Conservation (phyloP, 2,888 invertebrate genomes). For the Philonicus albiceps region DNA sequence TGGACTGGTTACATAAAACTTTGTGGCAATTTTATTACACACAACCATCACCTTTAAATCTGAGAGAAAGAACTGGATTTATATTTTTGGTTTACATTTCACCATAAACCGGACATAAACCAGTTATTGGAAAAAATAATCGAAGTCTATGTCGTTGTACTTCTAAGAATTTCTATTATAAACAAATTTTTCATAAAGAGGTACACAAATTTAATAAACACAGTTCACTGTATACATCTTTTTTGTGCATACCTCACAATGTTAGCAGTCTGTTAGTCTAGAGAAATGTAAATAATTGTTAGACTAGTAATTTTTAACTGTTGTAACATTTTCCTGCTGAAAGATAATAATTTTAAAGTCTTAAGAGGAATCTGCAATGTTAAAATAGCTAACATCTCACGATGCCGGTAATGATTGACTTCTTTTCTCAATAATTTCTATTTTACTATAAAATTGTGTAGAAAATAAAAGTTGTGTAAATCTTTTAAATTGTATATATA, state of each 20-base stretch:
- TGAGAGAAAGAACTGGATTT: neutral
- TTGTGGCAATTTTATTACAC: neutral
- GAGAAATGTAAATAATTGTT: too few relatives aligned
- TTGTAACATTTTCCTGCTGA: neutral
- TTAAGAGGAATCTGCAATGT: too few relatives aligned
- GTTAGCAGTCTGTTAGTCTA: too few relatives aligned
- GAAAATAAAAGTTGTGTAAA: neutral
- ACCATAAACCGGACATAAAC: neutral
- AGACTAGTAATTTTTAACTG: neutral
- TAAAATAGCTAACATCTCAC: neutral
- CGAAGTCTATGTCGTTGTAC: neutral
- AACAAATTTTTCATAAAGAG: neutral
- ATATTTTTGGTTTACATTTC: neutral
- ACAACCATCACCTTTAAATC: neutral
- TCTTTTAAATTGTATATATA: neutral
- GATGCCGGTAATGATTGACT: neutral
- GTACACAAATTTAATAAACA: neutral
- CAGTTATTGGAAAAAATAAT: neutral
- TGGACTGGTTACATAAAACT: neutral
- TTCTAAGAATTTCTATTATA: neutral
- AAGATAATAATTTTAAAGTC: neutral
- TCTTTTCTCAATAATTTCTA: too few relatives aligned
- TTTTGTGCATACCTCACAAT: neutral
- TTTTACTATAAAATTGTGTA: neutral
- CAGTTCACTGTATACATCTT: too few relatives aligned